phyloP scores from a whole-genome alignment of 2,113 vertebrate genomes.

The Dasyornis broadbenti region DNA sequence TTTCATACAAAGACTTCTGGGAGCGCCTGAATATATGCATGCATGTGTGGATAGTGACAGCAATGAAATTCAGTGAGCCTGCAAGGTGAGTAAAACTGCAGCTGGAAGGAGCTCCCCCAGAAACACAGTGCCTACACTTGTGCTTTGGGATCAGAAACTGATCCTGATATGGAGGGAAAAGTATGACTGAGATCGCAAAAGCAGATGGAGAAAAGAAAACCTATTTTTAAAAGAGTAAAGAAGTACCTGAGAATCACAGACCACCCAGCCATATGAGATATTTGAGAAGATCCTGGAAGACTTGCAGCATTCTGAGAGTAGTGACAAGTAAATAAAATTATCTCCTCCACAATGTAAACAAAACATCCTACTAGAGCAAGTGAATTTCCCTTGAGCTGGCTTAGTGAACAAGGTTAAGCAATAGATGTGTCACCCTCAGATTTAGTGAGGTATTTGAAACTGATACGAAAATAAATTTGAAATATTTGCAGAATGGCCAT shows the following conservation, averaged over 20 bases:
- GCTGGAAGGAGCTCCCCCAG: not conserved
- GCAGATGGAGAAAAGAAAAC: not conserved
- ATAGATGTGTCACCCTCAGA: not conserved
- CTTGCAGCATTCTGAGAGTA: not conserved
- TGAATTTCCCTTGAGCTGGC: not conserved
- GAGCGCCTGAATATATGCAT: not conserved
- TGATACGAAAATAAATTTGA: not conserved
- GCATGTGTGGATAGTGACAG: not conserved
- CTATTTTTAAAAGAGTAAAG: not conserved
- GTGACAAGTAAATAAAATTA: not conserved
- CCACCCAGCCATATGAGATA: not conserved
- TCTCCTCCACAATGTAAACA: not conserved
- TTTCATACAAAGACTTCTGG: not conserved
- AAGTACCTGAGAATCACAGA: not conserved
- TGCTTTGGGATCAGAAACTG: not conserved
- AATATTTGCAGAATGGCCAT: not conserved
- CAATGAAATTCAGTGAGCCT: not conserved
- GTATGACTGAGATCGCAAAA: not conserved
- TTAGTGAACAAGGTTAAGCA: not conserved
- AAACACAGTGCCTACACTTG: not conserved
- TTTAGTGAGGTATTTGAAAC: not conserved
- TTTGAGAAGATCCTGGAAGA: not conserved
- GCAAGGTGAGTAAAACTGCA: not conserved
- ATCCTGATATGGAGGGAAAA: not conserved
- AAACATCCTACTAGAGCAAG: not conserved